phyloP scores from a whole-genome alignment of 2,113 vertebrate species.

The Odocoileus virginianus region DNA sequence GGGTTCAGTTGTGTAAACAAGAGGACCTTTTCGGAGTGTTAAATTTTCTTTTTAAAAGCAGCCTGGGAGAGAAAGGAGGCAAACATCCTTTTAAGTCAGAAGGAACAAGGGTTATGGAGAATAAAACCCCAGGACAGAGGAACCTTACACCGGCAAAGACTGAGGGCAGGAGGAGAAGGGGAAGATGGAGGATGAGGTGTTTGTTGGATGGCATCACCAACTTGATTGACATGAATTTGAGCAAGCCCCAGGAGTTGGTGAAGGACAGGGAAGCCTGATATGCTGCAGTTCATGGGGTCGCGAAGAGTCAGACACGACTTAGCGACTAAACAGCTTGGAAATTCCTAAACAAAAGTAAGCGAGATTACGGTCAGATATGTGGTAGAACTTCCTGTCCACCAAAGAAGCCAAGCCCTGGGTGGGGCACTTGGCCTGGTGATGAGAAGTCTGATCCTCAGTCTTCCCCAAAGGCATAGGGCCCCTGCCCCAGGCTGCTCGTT shows the following conservation, averaged over 20 bases:
- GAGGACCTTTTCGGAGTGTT: neutral
- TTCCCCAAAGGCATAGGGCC: neutral
- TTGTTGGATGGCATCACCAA: neutral
- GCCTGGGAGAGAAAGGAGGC: neutral
- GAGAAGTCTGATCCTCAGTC: neutral
- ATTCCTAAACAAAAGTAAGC: neutral
- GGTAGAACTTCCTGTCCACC: neutral
- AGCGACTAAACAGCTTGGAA: neutral
- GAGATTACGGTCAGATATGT: neutral
- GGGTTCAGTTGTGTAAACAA: constrained; percentile 22
- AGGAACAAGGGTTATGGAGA: neutral
- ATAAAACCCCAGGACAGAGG: neutral
- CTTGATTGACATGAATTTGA: neutral
- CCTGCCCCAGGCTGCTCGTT: neutral
- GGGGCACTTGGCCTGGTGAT: neutral
- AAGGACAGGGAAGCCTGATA: neutral
- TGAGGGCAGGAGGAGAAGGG: neutral
- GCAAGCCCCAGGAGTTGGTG: neutral
- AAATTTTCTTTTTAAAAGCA: neutral
- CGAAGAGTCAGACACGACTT: neutral
- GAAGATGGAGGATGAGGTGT: neutral
- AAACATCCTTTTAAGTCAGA: neutral
- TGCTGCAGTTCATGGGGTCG: neutral
- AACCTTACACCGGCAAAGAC: neutral
- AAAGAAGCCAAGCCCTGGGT: neutral